Conservation (phyloP, 37 sponge, comb jelly and placozoan genomes). For the Dysidea cf. avara region DNA sequence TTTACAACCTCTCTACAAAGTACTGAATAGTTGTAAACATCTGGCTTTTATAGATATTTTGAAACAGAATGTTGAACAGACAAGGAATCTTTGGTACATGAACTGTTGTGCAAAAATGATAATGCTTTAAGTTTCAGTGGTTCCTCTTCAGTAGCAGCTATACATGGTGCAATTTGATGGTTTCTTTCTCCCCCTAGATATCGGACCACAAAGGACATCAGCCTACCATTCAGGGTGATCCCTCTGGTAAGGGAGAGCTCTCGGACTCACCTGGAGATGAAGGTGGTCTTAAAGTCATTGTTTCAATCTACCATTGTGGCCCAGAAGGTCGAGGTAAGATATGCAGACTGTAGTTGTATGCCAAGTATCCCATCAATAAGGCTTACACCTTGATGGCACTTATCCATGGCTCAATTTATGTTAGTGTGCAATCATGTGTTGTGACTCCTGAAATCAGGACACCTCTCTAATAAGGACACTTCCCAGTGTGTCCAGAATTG, state of each 20-base stretch:
- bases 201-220: slow-evolving; percentile 94
- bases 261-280: slow-evolving; percentile 90
- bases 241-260: slow-evolving; percentile 86
- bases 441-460: background rate
- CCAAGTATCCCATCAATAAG: too few relatives aligned
- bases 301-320: slow-evolving; percentile 70
- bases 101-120: background rate
- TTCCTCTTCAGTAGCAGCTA: background rate
- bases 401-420: background rate
- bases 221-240: slow-evolving; percentile 88
- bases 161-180: background rate
- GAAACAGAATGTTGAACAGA: background rate
- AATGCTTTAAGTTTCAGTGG: background rate
- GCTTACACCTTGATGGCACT: too few relatives aligned
- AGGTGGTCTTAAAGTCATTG: slow-evolving; percentile 85
- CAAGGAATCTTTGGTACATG: background rate
- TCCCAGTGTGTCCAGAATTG: too few relatives aligned
- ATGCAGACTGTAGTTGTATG: background rate
- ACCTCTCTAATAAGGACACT: too few relatives aligned
- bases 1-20: background rate
- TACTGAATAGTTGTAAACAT: background rate
- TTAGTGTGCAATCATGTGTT: background rate
- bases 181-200: slow-evolving; percentile 53
- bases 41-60: background rate
- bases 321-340: slow-evolving; percentile 90